These are phyloP conservation scores for Tetrao urogallus DNA, from an alignment of 2,113 vertebrate species.

Conservation along the genomic window DNA sequence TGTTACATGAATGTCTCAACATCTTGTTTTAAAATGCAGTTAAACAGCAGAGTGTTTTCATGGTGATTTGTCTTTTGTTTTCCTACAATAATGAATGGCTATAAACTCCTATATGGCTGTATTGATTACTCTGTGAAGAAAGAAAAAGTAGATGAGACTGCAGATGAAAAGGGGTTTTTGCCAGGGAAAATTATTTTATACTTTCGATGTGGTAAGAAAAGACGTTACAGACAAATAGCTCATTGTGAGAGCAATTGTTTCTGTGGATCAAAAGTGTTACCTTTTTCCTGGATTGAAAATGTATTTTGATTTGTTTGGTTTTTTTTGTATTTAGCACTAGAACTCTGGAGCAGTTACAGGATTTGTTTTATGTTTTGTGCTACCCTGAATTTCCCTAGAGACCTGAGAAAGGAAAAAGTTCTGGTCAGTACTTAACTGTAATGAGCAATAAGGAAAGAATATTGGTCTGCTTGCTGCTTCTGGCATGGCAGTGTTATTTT, in stretches of 20 bases:
- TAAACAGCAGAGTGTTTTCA: background rate
- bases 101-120: background rate
- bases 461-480: rapidly evolving
- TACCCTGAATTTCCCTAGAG: background rate
- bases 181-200: background rate
- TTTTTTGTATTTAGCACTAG: background rate
- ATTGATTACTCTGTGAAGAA: background rate
- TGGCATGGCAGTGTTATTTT: background rate
- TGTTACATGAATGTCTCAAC: background rate
- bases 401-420: background rate
- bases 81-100: background rate
- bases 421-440: background rate
- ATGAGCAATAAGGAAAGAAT: background rate
- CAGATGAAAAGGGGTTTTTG: rapidly evolving
- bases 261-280: background rate
- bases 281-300: background rate
- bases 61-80: background rate
- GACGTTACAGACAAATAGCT: background rate
- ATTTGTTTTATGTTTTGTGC: background rate
- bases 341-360: background rate
- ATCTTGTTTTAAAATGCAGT: background rate
- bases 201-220: background rate
- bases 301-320: background rate
- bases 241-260: background rate
- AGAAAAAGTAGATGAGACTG: background rate